Conservation (phyloP, 2,113 vertebrate genomes). For the Callipepla squamata region DNA sequence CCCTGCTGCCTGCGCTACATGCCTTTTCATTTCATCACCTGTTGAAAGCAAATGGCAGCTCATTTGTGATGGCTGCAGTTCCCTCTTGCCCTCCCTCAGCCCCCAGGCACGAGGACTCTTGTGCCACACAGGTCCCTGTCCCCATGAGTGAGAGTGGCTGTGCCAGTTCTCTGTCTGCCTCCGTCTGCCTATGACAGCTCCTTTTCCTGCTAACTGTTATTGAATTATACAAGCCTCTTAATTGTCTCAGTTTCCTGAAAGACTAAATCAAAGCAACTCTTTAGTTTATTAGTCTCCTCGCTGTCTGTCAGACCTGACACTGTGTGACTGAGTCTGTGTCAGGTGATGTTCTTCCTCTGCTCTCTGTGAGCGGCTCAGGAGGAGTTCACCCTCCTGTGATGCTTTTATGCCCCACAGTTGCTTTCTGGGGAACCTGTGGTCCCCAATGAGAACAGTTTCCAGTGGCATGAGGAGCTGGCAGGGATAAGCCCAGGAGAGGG, state of each 20-base stretch:
- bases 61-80: background rate
- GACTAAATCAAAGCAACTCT: constrained; percentile 63
- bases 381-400: background rate
- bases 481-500: rapidly evolving
- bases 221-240: constrained; percentile 48
- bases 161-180: background rate
- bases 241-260: constrained; percentile 59
- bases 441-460: rapidly evolving
- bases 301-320: constrained; percentile 52
- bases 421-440: background rate
- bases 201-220: constrained; percentile 49
- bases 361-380: background rate
- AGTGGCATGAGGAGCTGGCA: rapidly evolving
- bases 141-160: rapidly evolving
- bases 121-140: rapidly evolving
- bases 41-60: background rate
- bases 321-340: constrained; percentile 44
- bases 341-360: background rate
- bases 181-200: constrained; percentile 18
- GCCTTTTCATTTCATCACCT: background rate
- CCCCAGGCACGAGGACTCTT: background rate
- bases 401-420: background rate
- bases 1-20: background rate
- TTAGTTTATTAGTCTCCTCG: constrained; percentile 38
- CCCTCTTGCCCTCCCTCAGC: background rate